Conservation (phyloP, 2,113 vertebrate species). For the Bubalus kerabau region DNA sequence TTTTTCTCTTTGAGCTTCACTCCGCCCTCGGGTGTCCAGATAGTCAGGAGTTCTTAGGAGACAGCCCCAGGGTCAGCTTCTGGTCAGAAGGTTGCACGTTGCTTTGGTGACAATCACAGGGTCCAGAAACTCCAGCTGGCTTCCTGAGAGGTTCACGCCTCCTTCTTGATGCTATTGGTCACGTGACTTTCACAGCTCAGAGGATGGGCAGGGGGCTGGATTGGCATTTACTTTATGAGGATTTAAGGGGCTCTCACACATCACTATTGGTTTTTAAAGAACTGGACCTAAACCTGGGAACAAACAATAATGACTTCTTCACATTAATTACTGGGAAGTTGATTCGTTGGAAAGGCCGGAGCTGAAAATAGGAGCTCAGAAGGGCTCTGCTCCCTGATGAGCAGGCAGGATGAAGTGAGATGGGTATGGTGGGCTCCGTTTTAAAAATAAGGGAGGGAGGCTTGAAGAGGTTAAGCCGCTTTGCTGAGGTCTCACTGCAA, state of each 20-base stretch:
- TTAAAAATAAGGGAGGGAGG: neutral
- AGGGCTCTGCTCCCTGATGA: neutral
- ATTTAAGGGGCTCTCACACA: slow-evolving; percentile 11
- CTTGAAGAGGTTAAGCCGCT: neutral
- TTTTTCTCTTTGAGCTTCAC: slow-evolving; percentile 80
- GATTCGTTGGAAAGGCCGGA: neutral
- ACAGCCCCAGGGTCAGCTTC: slow-evolving; percentile 63
- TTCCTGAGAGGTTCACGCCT: neutral
- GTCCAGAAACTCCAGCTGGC: neutral
- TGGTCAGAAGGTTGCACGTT: slow-evolving; percentile 81
- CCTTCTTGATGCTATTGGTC: slow-evolving; percentile 18
- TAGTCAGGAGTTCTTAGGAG: slow-evolving; percentile 80
- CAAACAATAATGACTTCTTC: slow-evolving; percentile 48
- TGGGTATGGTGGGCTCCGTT: neutral
- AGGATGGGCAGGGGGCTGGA: neutral
- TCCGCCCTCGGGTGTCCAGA: slow-evolving; percentile 79
- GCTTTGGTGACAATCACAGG: slow-evolving; percentile 75
- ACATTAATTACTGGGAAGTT: slow-evolving; percentile 42
- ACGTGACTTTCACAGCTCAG: neutral
- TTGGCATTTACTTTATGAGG: neutral
- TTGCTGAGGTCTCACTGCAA: neutral
- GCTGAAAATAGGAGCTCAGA: neutral
- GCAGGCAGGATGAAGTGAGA: neutral
- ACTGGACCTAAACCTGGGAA: slow-evolving; percentile 41
- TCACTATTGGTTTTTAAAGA: slow-evolving; percentile 44